Evolutionary conservation across 2,113 vertebrate genomes (phyloP).

Genomic region (Petrocephalus microphthalmus): DNA sequence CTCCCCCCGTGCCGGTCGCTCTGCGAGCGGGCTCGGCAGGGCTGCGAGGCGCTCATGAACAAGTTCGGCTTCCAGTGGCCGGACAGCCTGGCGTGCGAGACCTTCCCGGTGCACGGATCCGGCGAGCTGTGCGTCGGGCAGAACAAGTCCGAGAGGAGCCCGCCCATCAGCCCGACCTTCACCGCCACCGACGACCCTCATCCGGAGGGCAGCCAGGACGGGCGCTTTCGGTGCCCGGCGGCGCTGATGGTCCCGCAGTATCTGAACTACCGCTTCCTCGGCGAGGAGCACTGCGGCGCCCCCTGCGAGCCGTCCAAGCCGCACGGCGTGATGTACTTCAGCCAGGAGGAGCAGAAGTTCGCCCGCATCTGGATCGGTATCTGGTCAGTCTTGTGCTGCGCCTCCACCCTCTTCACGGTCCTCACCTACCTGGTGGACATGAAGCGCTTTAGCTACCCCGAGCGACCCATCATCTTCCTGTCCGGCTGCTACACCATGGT

Average conservation of each 20-base stretch:
- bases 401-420: slow-evolving; percentile 76
- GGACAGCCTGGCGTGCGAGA: slow-evolving; percentile 73
- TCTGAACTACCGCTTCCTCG: slow-evolving; percentile 75
- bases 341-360: slow-evolving; percentile 70
- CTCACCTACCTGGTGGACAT: slow-evolving; percentile 80
- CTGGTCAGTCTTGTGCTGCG: slow-evolving; percentile 77
- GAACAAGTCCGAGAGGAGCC: slow-evolving; percentile 61
- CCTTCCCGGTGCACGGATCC: slow-evolving; percentile 70
- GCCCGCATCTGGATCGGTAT: slow-evolving; percentile 77
- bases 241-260: slow-evolving; percentile 71
- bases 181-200: slow-evolving; percentile 8
- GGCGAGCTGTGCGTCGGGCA: slow-evolving; percentile 74
- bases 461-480: slow-evolving; percentile 77
- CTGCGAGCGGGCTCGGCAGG: slow-evolving; percentile 63
- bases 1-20: slow-evolving; percentile 64
- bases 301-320: slow-evolving; percentile 71
- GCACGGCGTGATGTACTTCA: slow-evolving; percentile 76
- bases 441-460: slow-evolving; percentile 75
- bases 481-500: slow-evolving; percentile 75
- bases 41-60: slow-evolving; percentile 86
- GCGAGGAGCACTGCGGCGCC: slow-evolving; percentile 73
- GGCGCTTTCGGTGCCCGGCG: slow-evolving; percentile 68
- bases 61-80: slow-evolving; percentile 93
- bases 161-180: slow-evolving; percentile 48
- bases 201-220: slow-evolving; percentile 17